Evolutionary conservation across 37 sponge, comb jelly and placozoan genomes (phyloP).

Genomic region (Eunapius fragilis): DNA sequence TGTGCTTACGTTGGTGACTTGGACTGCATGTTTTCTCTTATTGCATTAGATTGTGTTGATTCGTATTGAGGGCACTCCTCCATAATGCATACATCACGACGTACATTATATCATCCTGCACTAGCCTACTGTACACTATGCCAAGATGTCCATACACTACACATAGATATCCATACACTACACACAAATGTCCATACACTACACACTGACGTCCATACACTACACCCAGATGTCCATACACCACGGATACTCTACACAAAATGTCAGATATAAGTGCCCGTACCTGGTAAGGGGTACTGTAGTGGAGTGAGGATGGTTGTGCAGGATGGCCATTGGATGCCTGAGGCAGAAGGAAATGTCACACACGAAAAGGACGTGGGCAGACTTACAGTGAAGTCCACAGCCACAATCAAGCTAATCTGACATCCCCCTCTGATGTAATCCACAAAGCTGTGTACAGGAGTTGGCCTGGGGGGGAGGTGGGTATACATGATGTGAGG

Average conservation of each 20-base stretch:
- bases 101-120: no score
- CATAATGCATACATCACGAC: no score
- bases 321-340: constrained; percentile 83
- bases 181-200: no score
- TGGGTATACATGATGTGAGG: no score
- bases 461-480: constrained; percentile 43
- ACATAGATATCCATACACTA: neutral
- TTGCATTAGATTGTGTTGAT: no score
- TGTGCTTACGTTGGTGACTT: no score
- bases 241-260: neutral
- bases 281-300: constrained; percentile 58
- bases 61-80: no score
- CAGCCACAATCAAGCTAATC: constrained; percentile 74
- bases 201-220: neutral
- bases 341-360: constrained; percentile 9
- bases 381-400: constrained; percentile 85
- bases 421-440: constrained; percentile 84
- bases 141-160: no score
- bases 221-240: neutral
- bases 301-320: constrained; percentile 66
- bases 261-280: no score
- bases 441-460: constrained; percentile 70
- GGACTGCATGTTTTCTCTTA: no score
- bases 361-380: neutral
- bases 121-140: no score